phyloP scores from a whole-genome alignment of 2,113 vertebrate genomes.

The Cathartes aura region DNA sequence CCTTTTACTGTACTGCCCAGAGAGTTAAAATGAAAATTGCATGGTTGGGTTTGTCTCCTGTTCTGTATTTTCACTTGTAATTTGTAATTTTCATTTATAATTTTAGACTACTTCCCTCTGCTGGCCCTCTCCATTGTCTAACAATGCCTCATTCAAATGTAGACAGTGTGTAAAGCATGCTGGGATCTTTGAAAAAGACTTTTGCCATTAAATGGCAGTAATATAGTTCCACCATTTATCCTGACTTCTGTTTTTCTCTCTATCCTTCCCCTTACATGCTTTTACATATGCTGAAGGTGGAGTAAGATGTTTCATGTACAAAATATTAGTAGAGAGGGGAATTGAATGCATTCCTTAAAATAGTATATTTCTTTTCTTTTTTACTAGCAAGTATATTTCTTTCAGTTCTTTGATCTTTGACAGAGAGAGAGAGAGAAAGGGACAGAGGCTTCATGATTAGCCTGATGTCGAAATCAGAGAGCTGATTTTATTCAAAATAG shows the following conservation, averaged over 20 bases:
- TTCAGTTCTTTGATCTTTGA: neutral
- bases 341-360: neutral
- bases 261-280: neutral
- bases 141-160: neutral
- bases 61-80: neutral
- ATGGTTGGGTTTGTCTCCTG: neutral
- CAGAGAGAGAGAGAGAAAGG: neutral
- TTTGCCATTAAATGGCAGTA: neutral
- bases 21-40: constrained; percentile 5
- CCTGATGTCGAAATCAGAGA: neutral
- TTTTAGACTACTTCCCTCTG: neutral
- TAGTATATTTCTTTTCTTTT: neutral
- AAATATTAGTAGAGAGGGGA: neutral
- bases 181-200: neutral
- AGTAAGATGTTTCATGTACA: neutral
- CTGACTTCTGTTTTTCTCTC: neutral
- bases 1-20: neutral
- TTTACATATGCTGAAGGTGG: neutral
- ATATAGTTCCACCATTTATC: neutral
- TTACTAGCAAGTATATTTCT: neutral
- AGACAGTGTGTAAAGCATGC: neutral
- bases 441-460: neutral
- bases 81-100: neutral
- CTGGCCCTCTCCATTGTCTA: neutral
- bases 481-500: neutral